These are phyloP conservation scores for Calameuta filiformis DNA, from an alignment of 2,888 invertebrate species.

Conservation along the genomic window DNA sequence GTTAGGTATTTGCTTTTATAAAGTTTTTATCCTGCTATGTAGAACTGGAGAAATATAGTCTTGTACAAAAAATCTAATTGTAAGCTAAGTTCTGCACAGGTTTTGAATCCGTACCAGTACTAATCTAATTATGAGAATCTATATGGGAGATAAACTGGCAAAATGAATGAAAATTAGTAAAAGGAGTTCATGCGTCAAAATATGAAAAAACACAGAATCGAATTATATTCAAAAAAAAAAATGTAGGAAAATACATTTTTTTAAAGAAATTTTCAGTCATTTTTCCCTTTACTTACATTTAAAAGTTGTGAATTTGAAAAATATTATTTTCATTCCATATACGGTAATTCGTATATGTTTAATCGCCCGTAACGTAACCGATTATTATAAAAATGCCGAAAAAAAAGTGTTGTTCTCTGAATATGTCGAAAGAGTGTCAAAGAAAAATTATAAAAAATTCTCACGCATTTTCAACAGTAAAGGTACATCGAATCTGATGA, in stretches of 20 bases:
- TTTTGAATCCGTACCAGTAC: not conserved
- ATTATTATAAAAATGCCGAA: not conserved
- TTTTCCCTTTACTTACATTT: too few species aligned
- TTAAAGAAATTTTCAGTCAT: too few species aligned
- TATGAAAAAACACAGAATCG: not conserved
- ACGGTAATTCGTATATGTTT: not conserved
- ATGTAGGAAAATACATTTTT: too few species aligned
- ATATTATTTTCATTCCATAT: not conserved
- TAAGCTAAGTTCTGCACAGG: not conserved
- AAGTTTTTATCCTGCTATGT: not conserved
- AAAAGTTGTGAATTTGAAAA: too few species aligned
- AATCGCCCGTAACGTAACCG: not conserved
- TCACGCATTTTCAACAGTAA: not conserved
- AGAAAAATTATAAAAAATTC: not conserved
- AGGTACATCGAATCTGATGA: not conserved
- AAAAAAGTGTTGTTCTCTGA: not conserved
- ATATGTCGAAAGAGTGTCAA: not conserved
- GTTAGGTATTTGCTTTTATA: not conserved
- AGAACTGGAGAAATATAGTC: not conserved
- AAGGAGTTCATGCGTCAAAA: not conserved
- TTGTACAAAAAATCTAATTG: too few species aligned
- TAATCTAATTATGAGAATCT: not conserved
- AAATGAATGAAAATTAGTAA: not conserved
- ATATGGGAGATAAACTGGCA: not conserved
- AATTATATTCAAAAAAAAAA: not conserved